Percentiles rank a stretch among this genome's conserved stretches.
phyloP scores from a whole-genome alignment of 1,140 invertebrate genomes.

The Ceratosolen solmsi region DNA sequence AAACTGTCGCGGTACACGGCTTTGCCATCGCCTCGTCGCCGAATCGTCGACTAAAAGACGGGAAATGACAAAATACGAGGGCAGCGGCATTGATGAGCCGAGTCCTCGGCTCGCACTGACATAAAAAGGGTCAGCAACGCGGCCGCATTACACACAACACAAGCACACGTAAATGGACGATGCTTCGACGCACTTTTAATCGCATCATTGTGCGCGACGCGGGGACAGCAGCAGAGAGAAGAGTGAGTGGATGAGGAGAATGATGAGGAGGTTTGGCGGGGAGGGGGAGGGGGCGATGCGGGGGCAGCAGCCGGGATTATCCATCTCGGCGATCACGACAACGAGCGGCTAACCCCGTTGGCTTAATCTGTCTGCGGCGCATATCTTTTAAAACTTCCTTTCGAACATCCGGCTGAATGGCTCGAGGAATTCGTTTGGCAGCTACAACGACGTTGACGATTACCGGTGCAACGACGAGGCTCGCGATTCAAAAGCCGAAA shows the following conservation, averaged over 20 bases:
- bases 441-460: neutral
- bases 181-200: constrained; percentile 19
- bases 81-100: too few species aligned
- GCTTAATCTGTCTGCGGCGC: neutral
- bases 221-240: neutral
- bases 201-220: neutral
- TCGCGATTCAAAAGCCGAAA: neutral
- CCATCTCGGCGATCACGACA: neutral
- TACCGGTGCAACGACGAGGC: neutral
- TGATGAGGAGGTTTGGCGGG: neutral
- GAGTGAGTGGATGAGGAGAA: neutral
- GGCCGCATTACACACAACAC: too few species aligned
- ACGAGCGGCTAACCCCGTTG: neutral
- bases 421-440: neutral
- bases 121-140: constrained; percentile 5
- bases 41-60: too few species aligned
- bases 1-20: too few species aligned
- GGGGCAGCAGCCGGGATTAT: neutral
- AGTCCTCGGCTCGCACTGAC: neutral
- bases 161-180: neutral
- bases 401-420: neutral
- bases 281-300: neutral
- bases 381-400: constrained; percentile 4
- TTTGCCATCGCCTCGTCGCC: neutral
- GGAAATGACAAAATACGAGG: too few species aligned